phyloP scores from a whole-genome alignment of 2,797 vertebrate genomes.

The Rhinichthys osculus region DNA sequence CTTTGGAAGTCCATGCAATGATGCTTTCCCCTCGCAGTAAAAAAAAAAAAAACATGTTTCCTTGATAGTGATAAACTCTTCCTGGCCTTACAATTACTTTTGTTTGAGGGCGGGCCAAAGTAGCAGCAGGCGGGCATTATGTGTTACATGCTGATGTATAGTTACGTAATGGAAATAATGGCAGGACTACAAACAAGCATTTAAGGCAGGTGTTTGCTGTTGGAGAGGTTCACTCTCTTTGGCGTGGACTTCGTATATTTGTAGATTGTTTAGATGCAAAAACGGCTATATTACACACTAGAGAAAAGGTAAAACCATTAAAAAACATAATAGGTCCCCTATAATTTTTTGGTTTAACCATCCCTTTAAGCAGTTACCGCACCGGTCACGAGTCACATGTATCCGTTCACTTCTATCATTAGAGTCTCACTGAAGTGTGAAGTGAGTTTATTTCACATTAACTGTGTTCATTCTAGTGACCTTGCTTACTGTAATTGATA shows the following conservation, averaged over 20 bases:
- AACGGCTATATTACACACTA: not conserved
- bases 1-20: not conserved
- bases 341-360: not conserved
- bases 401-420: conserved; percentile 41
- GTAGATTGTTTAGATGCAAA: not conserved
- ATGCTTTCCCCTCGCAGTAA: not conserved
- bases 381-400: not conserved
- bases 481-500: conserved; percentile 77
- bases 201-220: not conserved
- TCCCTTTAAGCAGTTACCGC: conserved; percentile 12
- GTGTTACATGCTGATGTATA: not conserved
- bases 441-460: conserved; percentile 66
- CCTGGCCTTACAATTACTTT: not conserved
- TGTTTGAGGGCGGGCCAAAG: not conserved
- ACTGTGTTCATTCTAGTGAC: conserved; percentile 72
- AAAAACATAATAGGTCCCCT: not conserved
- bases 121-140: not conserved
- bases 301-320: not conserved
- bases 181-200: not conserved
- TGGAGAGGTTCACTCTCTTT: not conserved
- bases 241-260: not conserved
- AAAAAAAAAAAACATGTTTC: not conserved
- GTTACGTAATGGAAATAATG: not conserved
- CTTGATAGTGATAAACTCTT: not conserved
- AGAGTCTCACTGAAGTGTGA: conserved; percentile 66